Evolutionary conservation across 2,888 invertebrate genomes (phyloP).

Genomic region (Hermodice carunculata): DNA sequence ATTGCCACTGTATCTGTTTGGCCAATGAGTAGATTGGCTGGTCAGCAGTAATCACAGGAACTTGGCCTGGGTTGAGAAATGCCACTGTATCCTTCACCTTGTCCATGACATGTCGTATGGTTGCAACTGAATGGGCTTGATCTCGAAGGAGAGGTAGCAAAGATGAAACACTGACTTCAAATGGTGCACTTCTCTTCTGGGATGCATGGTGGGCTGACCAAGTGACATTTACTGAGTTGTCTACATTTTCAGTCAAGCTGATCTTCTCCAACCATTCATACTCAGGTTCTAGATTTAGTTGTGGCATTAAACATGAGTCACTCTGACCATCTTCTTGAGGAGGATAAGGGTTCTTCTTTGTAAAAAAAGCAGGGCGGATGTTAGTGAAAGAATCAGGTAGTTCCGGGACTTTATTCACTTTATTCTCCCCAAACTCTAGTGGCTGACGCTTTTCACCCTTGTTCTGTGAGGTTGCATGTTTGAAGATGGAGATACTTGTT

Average conservation of each 20-base stretch:
- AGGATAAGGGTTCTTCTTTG: conserved; percentile 18
- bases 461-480: conserved; percentile 29
- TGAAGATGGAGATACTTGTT: conserved; percentile 40
- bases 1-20: conserved; percentile 54
- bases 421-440: neutral
- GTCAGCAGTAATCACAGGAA: conserved; percentile 48
- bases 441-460: conserved; percentile 19
- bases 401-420: conserved; percentile 27
- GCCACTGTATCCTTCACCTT: conserved; percentile 19
- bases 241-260: conserved; percentile 8
- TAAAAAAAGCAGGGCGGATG: conserved; percentile 26
- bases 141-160: conserved; percentile 19
- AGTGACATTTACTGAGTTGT: conserved; percentile 5
- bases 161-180: conserved; percentile 20
- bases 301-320: neutral
- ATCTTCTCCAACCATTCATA: conserved; percentile 26
- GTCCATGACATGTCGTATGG: conserved; percentile 30
- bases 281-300: conserved; percentile 4
- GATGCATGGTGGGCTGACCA: conserved; percentile 28
- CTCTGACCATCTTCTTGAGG: neutral
- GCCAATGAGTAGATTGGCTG: conserved; percentile 51
- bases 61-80: conserved; percentile 47
- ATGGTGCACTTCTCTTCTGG: neutral
- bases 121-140: conserved; percentile 22
- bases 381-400: conserved; percentile 35